Evolutionary conservation across 2,888 invertebrate genomes (phyloP).

Genomic region (Drosophila fulvimacula): DNA sequence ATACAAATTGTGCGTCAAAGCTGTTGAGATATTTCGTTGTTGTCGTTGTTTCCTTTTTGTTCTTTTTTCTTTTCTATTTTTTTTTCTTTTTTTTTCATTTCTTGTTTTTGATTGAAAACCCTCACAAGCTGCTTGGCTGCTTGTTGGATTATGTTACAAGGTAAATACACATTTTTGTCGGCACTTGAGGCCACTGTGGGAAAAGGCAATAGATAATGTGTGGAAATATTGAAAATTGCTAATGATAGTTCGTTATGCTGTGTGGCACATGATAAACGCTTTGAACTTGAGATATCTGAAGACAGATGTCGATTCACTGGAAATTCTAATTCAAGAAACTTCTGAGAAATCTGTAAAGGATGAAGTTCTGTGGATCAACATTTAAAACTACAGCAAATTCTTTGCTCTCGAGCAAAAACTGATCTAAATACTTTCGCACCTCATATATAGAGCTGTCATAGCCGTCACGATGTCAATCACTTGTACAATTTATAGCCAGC

Average conservation of each 20-base stretch:
- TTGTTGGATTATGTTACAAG: constrained; percentile 55
- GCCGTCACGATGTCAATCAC: constrained; percentile 8
- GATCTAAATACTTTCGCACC: neutral
- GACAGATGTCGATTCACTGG: neutral
- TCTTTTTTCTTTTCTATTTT: constrained; percentile 14
- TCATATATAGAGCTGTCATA: constrained; percentile 2
- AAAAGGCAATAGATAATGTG: constrained; percentile 2
- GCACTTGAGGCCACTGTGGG: constrained; percentile 10
- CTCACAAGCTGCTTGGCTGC: constrained; percentile 29
- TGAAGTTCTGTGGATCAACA: too few relatives aligned
- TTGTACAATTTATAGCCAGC: constrained; percentile 5
- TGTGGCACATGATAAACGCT: constrained; percentile 24
- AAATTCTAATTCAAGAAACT: neutral
- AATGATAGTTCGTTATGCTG: constrained; percentile 34
- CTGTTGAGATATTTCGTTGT: constrained; percentile 44
- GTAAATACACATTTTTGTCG: constrained; percentile 28
- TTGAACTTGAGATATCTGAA: constrained; percentile 8
- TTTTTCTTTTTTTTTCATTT: neutral
- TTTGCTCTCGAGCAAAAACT: neutral
- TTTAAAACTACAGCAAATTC: too few relatives aligned
- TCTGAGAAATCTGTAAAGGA: too few relatives aligned
- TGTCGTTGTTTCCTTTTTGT: constrained; percentile 13
- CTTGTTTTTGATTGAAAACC: constrained; percentile 56
- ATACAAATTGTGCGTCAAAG: constrained; percentile 64
- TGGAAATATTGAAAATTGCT: constrained; percentile 19